These are phyloP conservation scores for Palythoa caribaeorum DNA, from an alignment of 92 coral and sea anemone genomes.

Conservation along the genomic window DNA sequence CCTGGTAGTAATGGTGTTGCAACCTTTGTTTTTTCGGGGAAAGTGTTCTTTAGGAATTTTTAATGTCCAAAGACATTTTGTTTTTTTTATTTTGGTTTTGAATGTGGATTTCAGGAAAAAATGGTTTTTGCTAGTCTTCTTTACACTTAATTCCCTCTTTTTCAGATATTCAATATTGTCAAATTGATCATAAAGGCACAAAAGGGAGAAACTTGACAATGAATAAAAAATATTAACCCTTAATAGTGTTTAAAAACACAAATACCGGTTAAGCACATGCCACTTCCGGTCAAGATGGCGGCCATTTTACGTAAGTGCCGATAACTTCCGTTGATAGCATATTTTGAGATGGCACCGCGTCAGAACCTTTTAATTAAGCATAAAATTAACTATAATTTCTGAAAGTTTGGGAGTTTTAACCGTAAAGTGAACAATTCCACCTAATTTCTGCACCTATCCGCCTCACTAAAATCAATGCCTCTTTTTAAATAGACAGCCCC, in stretches of 20 bases:
- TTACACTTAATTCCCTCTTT: conserved; percentile 4
- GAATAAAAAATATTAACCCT: neutral
- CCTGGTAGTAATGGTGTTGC: neutral
- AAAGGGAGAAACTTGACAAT: conserved; percentile 3
- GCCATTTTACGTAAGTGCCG: neutral
- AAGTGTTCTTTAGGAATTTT: neutral
- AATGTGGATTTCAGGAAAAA: conserved; percentile 1
- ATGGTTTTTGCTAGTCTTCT: conserved; percentile 10
- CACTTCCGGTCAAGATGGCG: conserved; percentile 10
- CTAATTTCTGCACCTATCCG: neutral
- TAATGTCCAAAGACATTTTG: neutral
- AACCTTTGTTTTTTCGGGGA: neutral
- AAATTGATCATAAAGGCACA: conserved; percentile 11
- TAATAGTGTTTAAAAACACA: conserved; percentile 5
- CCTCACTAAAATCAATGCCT: neutral
- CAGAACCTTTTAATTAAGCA: conserved; percentile 7
- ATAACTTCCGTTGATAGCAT: conserved; percentile 11
- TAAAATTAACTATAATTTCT: conserved; percentile 13
- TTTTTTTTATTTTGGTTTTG: neutral
- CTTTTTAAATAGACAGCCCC: too few species aligned
- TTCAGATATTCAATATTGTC: conserved; percentile 7
- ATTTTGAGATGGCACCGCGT: conserved; percentile 15
- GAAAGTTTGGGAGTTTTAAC: conserved; percentile 13
- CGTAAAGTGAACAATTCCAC: neutral
- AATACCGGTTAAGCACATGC: conserved; percentile 5